phyloP scores from a whole-genome alignment of 2,888 invertebrate species.

The Lasioglossum vierecki region DNA sequence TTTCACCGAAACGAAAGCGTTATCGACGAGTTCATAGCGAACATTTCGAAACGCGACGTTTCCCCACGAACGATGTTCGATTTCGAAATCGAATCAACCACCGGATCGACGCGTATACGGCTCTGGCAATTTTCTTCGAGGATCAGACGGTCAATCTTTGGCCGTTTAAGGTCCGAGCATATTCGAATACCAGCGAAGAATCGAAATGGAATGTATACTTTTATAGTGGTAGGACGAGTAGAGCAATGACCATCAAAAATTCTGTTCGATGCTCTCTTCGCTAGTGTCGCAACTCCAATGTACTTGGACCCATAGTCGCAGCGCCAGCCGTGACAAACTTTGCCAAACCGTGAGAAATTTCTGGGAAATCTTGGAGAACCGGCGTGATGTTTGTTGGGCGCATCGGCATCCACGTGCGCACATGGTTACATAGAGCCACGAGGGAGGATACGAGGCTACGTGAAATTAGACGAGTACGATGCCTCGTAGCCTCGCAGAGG shows the following conservation, averaged over 20 bases:
- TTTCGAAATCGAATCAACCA: not conserved
- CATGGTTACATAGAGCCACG: not conserved
- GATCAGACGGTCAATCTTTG: slow-evolving; percentile 29
- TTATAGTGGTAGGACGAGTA: not conserved
- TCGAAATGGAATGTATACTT: not conserved
- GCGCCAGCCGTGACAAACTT: slow-evolving; percentile 5
- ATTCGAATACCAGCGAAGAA: not conserved
- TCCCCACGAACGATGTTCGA: not conserved
- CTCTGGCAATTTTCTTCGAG: not conserved
- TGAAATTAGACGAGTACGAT: not conserved
- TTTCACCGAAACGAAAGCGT: not conserved
- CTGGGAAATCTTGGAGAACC: not conserved
- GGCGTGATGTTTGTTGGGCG: not conserved
- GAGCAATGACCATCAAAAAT: too few species aligned
- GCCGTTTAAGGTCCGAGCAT: not conserved
- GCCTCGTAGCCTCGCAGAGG: not conserved
- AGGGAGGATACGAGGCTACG: not conserved
- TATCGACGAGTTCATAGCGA: not conserved
- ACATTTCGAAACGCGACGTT: not conserved
- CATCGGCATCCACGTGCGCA: not conserved
- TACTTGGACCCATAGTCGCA: slow-evolving; percentile 13
- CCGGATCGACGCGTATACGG: not conserved
- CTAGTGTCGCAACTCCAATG: not conserved
- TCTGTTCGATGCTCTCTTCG: too few species aligned
- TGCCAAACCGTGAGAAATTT: not conserved